Conservation (phyloP, 2,113 vertebrate genomes). For the Australoheros scitulus region DNA sequence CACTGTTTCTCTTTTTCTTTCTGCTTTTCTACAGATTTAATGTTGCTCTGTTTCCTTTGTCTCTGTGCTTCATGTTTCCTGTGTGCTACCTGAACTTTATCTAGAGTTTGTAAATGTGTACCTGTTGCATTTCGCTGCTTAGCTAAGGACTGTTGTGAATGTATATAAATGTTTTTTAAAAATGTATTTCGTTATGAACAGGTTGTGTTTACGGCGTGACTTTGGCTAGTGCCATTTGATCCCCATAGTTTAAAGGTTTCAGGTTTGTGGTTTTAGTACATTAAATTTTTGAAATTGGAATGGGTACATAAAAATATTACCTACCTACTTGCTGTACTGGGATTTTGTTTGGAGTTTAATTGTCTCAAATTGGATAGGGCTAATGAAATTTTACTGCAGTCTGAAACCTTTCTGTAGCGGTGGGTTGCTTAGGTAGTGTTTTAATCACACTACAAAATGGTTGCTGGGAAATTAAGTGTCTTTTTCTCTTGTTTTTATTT, state of each 20-base stretch:
- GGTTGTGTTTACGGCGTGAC: background rate
- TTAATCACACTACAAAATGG: background rate
- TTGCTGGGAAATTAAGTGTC: background rate
- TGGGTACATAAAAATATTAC: background rate
- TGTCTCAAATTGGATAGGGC: background rate
- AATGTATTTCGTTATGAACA: background rate
- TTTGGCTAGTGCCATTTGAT: background rate
- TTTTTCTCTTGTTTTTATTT: background rate
- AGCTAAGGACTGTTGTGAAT: background rate
- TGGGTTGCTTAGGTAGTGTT: background rate
- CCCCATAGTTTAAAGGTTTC: conserved; percentile 16
- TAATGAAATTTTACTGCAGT: background rate
- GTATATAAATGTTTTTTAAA: background rate
- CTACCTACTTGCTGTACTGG: background rate
- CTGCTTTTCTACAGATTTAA: background rate
- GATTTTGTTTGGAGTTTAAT: background rate
- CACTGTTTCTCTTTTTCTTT: background rate
- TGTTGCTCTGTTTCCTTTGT: conserved; percentile 6
- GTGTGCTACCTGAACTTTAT: background rate
- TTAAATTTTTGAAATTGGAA: background rate
- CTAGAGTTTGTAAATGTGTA: background rate
- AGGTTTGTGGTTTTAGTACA: background rate
- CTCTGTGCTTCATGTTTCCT: conserved; percentile 28
- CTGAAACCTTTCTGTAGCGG: background rate
- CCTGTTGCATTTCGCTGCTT: background rate